Conservation (phyloP, 2,888 invertebrate species). For the Ellobium chinense region DNA sequence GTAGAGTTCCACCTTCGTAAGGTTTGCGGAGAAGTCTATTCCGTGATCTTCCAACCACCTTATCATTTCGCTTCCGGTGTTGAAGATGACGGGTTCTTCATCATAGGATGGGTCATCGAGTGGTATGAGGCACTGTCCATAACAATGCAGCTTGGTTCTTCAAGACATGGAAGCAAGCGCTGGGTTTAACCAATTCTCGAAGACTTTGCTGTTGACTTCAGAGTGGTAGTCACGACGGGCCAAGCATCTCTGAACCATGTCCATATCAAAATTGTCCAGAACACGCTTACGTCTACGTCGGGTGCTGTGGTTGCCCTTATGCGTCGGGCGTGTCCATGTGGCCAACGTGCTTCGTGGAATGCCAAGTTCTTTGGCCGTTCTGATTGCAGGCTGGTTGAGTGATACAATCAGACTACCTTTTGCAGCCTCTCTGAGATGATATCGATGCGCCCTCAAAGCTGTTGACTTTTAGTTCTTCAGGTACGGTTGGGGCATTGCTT, state of each 20-base stretch:
- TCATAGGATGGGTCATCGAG: too few relatives aligned
- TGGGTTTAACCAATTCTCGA: too few relatives aligned
- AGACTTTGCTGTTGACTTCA: not conserved
- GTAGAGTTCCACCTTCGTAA: too few relatives aligned
- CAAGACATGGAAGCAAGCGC: too few relatives aligned
- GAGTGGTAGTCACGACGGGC: not conserved
- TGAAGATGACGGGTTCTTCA: too few relatives aligned
- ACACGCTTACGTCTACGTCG: not conserved
- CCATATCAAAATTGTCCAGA: not conserved
- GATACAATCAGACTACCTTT: not conserved
- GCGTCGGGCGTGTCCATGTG: not conserved
- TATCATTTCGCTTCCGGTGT: too few relatives aligned
- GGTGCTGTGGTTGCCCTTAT: not conserved
- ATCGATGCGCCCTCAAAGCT: not conserved
- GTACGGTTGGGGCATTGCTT: too few relatives aligned
- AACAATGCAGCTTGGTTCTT: too few relatives aligned
- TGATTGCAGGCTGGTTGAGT: not conserved
- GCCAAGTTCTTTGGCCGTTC: not conserved
- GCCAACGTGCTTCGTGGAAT: not conserved
- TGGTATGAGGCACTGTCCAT: too few relatives aligned
- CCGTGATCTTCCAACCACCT: too few relatives aligned
- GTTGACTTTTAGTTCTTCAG: too few relatives aligned
- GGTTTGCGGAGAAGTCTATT: too few relatives aligned
- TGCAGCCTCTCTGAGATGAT: not conserved
- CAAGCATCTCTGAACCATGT: not conserved